Evolutionary conservation across 2,113 vertebrate species (phyloP).

Genomic region (Osmerus eperlanus): DNA sequence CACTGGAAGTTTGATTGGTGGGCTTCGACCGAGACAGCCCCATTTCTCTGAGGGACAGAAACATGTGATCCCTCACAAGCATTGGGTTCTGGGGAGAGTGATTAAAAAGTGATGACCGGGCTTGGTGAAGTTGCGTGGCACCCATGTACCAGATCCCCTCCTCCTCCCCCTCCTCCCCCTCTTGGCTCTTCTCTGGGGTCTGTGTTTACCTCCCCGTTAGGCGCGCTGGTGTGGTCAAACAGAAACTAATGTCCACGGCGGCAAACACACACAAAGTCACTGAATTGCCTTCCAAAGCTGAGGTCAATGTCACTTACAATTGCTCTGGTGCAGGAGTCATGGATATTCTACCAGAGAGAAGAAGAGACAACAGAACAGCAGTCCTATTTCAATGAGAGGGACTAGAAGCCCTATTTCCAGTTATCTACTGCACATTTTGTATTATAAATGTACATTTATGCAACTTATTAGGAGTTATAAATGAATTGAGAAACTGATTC

Average conservation of each 20-base stretch:
- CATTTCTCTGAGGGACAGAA: neutral
- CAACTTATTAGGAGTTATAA: no score
- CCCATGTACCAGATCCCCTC: neutral
- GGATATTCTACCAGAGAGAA: no score
- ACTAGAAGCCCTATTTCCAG: neutral
- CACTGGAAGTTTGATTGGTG: neutral
- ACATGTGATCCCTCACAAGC: neutral
- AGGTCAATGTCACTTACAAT: no score
- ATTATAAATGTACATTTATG: neutral
- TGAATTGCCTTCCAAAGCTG: no score
- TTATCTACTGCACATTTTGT: neutral
- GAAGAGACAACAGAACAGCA: neutral
- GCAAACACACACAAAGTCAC: slow-evolving; percentile 2
- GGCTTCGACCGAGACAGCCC: slow-evolving; percentile 1
- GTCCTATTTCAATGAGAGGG: neutral
- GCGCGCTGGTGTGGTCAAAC: slow-evolving; percentile 11
- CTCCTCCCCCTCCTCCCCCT: neutral
- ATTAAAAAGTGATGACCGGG: neutral
- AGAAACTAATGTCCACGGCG: slow-evolving; percentile 5
- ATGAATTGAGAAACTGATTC: no score
- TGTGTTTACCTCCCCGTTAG: slow-evolving; percentile 3
- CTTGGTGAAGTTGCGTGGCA: neutral
- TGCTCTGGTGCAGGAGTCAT: no score
- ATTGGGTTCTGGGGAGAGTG: neutral
- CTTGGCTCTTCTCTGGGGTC: neutral